phyloP scores from a whole-genome alignment of 2,113 vertebrate species.

The Isichthys henryi region DNA sequence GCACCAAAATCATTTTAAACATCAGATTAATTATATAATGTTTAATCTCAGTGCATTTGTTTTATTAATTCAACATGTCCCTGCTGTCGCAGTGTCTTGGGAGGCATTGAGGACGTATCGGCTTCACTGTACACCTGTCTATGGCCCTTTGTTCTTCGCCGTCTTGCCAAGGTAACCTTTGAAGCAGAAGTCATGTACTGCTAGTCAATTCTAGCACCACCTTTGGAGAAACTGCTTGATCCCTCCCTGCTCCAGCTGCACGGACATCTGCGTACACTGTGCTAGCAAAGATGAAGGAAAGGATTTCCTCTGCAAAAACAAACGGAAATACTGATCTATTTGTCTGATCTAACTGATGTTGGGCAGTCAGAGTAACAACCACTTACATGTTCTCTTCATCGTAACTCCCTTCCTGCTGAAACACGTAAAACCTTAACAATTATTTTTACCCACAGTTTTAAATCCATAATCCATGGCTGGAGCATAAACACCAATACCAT shows the following conservation, averaged over 20 bases:
- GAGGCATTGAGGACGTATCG: neutral
- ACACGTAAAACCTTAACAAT: neutral
- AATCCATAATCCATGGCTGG: neutral
- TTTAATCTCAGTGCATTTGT: neutral
- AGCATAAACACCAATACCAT: neutral
- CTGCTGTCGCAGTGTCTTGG: neutral
- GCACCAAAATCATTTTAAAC: neutral
- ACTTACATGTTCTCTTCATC: neutral
- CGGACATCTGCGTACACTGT: neutral
- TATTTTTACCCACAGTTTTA: neutral
- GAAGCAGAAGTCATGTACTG: neutral
- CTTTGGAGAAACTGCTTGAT: neutral
- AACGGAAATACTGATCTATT: neutral
- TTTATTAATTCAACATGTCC: neutral
- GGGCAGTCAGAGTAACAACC: neutral
- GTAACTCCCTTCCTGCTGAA: neutral
- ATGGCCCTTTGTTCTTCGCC: neutral
- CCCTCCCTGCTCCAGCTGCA: neutral
- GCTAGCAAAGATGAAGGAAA: neutral
- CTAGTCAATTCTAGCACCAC: neutral
- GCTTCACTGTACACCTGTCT: neutral
- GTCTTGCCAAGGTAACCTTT: neutral
- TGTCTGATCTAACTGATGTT: neutral
- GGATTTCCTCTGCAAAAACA: neutral
- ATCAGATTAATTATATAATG: neutral